A percentile compares a stretch with the other conserved stretches of the same genome.
phyloP scores from a whole-genome alignment of 2,113 vertebrate species.

The Coptodon rendalli region DNA sequence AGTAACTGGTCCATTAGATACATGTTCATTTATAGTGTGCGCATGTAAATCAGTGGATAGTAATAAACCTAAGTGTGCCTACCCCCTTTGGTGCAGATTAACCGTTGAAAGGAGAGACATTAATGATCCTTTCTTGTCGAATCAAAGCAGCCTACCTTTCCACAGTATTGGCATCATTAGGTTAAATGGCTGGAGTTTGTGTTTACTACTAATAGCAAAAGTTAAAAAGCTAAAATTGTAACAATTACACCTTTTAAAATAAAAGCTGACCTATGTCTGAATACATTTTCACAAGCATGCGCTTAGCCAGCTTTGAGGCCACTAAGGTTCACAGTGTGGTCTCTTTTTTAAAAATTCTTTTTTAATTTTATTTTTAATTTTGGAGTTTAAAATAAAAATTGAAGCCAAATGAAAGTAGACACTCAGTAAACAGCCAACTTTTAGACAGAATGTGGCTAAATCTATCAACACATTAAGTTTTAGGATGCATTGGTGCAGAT shows the following conservation, averaged over 20 bases:
- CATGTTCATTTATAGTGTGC: background rate
- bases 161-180: background rate
- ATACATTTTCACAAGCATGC: background rate
- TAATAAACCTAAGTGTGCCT: accelerated
- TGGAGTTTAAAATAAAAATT: background rate
- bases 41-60: background rate
- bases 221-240: background rate
- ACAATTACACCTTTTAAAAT: background rate
- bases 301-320: background rate
- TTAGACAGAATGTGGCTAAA: background rate
- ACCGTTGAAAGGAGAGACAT: background rate
- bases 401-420: background rate
- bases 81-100: background rate
- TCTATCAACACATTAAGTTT: background rate
- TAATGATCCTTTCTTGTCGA: background rate
- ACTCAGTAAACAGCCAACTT: background rate
- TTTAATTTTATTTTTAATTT: background rate
- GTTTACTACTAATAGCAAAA: background rate
- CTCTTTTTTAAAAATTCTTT: background rate
- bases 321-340: background rate
- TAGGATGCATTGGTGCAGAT: background rate
- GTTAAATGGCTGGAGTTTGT: background rate
- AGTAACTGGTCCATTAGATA: background rate
- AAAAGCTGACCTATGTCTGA: background rate
- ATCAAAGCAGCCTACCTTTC: background rate